Conservation (phyloP, 2,888 invertebrate species). For the Eretmocerus hayati region DNA sequence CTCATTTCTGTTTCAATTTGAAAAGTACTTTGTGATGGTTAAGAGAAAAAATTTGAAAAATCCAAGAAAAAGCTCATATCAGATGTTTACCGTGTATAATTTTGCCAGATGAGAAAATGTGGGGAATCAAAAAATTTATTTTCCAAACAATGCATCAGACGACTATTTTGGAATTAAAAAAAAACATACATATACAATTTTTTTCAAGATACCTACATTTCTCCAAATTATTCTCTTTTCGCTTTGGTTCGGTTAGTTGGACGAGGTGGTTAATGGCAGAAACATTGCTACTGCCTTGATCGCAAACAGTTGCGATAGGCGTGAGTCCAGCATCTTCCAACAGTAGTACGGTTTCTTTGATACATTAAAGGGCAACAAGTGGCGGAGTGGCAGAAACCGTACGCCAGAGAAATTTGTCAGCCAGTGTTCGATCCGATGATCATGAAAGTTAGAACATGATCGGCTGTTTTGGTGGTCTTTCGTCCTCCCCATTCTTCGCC, state of each 20-base stretch:
- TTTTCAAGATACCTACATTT: neutral
- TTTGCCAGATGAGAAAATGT: no score
- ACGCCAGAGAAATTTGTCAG: neutral
- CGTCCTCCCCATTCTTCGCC: neutral
- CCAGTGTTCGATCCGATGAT: neutral
- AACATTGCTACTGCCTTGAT: neutral
- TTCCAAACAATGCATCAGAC: no score
- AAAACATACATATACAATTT: no score
- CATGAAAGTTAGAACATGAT: neutral
- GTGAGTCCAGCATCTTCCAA: neutral
- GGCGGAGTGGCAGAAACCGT: neutral
- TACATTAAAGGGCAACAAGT: neutral
- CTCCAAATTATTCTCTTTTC: neutral
- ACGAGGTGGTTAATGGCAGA: neutral
- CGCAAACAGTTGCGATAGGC: neutral
- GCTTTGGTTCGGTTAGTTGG: neutral
- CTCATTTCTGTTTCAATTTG: no score
- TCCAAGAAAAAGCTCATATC: no score
- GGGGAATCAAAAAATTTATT: no score
- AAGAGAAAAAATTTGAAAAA: no score
- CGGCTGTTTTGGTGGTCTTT: neutral
- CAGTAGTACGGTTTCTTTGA: neutral
- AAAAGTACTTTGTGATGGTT: no score
- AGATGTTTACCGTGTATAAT: no score
- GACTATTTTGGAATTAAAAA: no score